Evolutionary conservation across 2,113 vertebrate genomes (phyloP).

Genomic region (Halcyon malimbica): DNA sequence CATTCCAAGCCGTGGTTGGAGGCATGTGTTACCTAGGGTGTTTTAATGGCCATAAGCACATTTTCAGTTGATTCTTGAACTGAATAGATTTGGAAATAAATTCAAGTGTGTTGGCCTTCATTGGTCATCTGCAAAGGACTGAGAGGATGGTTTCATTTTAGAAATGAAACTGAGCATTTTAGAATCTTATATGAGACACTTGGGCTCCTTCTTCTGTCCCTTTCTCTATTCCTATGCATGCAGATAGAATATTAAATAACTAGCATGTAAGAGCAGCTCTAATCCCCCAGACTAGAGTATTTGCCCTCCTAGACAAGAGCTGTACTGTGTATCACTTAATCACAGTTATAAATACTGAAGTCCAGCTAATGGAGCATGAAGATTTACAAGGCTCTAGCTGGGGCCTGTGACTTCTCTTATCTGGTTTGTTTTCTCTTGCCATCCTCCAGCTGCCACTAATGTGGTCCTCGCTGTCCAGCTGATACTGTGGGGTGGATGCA

Average conservation of each 20-base stretch:
- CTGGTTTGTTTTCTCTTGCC: conserved; percentile 41
- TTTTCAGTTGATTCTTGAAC: not conserved
- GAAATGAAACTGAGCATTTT: not conserved
- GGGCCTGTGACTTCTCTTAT: not conserved
- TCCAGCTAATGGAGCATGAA: not conserved
- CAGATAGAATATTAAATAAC: not conserved
- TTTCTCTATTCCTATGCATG: not conserved
- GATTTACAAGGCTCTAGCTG: not conserved
- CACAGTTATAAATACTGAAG: not conserved
- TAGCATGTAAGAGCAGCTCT: not conserved
- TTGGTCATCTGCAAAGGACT: not conserved
- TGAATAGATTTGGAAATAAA: not conserved
- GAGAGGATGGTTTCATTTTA: not conserved
- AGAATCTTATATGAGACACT: not conserved
- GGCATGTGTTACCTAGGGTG: not conserved
- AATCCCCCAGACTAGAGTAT: not conserved
- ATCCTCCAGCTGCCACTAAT: conserved; percentile 54
- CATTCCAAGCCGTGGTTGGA: not conserved
- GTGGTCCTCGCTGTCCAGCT: conserved; percentile 48
- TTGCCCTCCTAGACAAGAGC: not conserved
- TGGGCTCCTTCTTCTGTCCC: not conserved
- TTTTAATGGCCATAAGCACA: not conserved
- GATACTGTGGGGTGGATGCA: not conserved
- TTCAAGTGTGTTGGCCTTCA: not conserved
- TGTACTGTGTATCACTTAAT: conserved; percentile 14